Conservation (phyloP, 1,140 invertebrate species). For the Drosophila willistoni region DNA sequence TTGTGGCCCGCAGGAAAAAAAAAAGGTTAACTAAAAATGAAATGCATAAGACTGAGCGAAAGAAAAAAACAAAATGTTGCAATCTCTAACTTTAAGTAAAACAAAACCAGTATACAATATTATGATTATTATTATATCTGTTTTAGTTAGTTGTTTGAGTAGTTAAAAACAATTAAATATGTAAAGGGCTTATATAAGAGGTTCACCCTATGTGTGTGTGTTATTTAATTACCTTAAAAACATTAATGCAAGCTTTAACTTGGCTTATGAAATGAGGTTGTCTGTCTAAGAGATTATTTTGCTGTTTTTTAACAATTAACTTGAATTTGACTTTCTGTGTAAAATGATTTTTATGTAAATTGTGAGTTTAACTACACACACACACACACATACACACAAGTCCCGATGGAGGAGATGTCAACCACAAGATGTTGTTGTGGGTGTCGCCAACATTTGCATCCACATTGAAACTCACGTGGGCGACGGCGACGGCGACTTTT, state of each 20-base stretch:
- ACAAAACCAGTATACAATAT: constrained; percentile 57
- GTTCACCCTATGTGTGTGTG: constrained; percentile 59
- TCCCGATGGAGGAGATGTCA: constrained; percentile 12
- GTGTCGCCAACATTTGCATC: constrained; percentile 26
- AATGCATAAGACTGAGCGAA: constrained; percentile 16
- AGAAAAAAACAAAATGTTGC: constrained; percentile 34
- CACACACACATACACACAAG: not conserved
- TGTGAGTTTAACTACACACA: constrained; percentile 38
- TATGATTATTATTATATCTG: constrained; percentile 56
- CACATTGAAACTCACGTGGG: constrained; percentile 40
- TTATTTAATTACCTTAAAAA: constrained; percentile 70
- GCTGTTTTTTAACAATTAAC: constrained; percentile 46
- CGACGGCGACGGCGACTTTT: constrained; percentile 29
- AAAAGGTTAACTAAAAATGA: constrained; percentile 35
- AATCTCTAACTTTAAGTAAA: constrained; percentile 48
- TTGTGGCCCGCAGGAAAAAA: constrained; percentile 59
- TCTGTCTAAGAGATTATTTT: constrained; percentile 37
- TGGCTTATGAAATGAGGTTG: constrained; percentile 76
- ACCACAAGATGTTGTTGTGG: constrained; percentile 32
- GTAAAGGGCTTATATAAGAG: constrained; percentile 69
- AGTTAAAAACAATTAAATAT: constrained; percentile 75
- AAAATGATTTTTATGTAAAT: constrained; percentile 61
- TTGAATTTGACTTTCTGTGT: constrained; percentile 21
- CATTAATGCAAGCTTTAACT: constrained; percentile 55
- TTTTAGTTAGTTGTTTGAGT: constrained; percentile 33